Evolutionary conservation across 2,113 vertebrate genomes (phyloP), one percentile per base, ranked within the genome.

Genomic region (Nothobranchius kuhntae): DNA sequence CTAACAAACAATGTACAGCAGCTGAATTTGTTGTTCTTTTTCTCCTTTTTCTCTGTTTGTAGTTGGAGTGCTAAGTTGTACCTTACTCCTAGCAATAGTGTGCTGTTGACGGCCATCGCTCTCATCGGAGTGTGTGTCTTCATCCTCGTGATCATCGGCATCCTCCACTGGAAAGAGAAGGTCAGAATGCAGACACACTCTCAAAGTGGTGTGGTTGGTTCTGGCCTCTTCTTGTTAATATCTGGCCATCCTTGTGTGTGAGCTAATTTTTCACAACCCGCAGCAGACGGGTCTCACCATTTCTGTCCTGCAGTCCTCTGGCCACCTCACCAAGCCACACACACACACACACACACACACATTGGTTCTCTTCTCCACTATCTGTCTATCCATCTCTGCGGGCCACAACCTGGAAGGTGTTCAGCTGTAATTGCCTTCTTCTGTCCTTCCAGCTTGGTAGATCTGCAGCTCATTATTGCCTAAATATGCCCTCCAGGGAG

Each of bases 161-260:
- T 97, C 87, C 92, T 99, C 81, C 98, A 99, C 88, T 99, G 98
- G 98, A 93, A 98, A 81, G 98, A 99, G 91, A 99, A 99, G 97
- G 98, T 99, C 87, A 92, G 94, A 47, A 75, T 67, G 40, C 68
- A 71, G 62, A 55, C 62, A 53, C 46, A 51, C 56, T 58, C 56
- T 58, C 14, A 68, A 35, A 59, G 13, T 10, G 13, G 53, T 47
- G 38, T 53, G 62, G 62, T 74, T 68, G 73, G 68, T 3, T 14
- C 52, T 68, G 64, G 65, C 69, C 74, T 81, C 67, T 72, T 67
- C 50, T 21, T 57, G 44, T 46, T 58, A 69, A 84, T 80, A 64
- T 70, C 75, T 57, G 56, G 48, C 73, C 66, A 62, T 15, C 48
- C 35, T 42, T 45, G 69, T 64, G 60, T 45, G 55, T 53, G 53